A percentile compares a stretch with the other conserved stretches of the same genome.
phyloP scores from a whole-genome alignment of 2,113 vertebrate species.

The Tringa solitaria region DNA sequence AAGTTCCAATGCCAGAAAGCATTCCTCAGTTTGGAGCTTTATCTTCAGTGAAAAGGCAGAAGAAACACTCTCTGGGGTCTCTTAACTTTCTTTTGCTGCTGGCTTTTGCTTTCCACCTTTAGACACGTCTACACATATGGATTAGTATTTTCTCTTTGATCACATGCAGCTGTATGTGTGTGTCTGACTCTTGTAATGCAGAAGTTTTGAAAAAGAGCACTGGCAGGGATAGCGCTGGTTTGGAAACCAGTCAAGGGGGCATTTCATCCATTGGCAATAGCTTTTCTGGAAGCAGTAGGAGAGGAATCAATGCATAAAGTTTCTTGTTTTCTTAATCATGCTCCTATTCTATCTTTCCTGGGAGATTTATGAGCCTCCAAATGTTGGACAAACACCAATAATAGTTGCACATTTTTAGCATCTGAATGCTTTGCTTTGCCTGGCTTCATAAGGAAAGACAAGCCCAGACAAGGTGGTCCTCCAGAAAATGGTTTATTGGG shows the following conservation, averaged over 20 bases:
- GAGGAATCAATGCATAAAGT: slow-evolving; percentile 22
- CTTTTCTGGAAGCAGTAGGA: slow-evolving; percentile 12
- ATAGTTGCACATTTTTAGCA: slow-evolving; percentile 48
- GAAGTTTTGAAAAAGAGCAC: not conserved
- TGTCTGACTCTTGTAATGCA: not conserved
- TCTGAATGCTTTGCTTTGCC: slow-evolving; percentile 45
- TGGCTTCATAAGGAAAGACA: slow-evolving; percentile 7
- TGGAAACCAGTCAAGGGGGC: slow-evolving; percentile 5
- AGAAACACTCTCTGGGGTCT: not conserved
- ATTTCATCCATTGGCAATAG: slow-evolving; percentile 52
- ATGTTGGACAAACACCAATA: slow-evolving; percentile 46
- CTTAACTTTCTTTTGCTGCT: not conserved
- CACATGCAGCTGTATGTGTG: not conserved
- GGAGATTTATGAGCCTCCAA: slow-evolving; percentile 37
- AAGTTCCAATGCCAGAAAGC: not conserved
- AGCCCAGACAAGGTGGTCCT: slow-evolving; percentile 61
- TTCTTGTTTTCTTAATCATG: slow-evolving; percentile 42
- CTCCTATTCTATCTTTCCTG: slow-evolving; percentile 7
- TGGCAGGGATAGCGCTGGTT: not conserved
- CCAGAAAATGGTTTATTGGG: slow-evolving; percentile 64
- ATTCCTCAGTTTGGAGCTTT: not conserved
- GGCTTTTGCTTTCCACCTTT: not conserved
- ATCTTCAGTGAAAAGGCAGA: not conserved
- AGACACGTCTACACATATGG: not conserved
- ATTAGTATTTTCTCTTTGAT: not conserved